Base-by-base conservation (phyloP, 2,797 vertebrate species). In the Cryptoprocta ferox region DNA sequence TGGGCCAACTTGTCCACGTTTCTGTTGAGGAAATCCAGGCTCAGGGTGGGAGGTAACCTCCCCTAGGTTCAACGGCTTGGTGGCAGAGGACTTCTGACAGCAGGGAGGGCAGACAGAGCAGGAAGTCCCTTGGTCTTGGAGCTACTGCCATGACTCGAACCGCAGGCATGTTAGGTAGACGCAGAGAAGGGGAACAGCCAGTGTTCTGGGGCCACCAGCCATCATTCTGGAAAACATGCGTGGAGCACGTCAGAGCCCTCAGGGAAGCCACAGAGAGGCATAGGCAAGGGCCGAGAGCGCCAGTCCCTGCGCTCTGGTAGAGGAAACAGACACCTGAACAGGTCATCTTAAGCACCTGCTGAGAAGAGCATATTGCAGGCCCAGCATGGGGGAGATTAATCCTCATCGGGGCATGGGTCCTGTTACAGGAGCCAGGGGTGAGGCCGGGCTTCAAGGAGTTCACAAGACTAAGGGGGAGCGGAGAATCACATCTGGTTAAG, bases 261-360 rank as follows among this genome's bases (percentile, higher is more conserved):
- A 30, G 30, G 59, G 28, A 70, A 30, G 11, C 6, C 1, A 1
- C 37, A 26, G 39, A 66, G 19, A 32, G 35, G 15, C 3, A 1
- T 0, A 9, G 35, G 35, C 30, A 1, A 10, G 24, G 28, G 19
- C 61, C 3, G 4, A 32, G 21, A 0, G 0, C 3, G 37, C 9
- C 18, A 0, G 18, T 28, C 28, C 68, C 35, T 16, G 12, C 32
- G 37, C 18, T 39, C 61, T 5, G 5, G 21, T 4, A 37, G 83
- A 61, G 28, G 32, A 81, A 32, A 14, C 1, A 16, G 63, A 30
- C 61, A 15, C 26, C 21, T 35, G 9, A 18, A 26, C 37, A 39
- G 19, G 18, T 24, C 8, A 9, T 68, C 42, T 37, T 16, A 7
- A 79, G 28, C 39, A 16, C 39, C 7, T 1, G 2, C 3, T 42